Percentiles rank a stretch among this genome's conserved stretches.
phyloP scores from a whole-genome alignment of 1,140 invertebrate species.

The Sipha flava region DNA sequence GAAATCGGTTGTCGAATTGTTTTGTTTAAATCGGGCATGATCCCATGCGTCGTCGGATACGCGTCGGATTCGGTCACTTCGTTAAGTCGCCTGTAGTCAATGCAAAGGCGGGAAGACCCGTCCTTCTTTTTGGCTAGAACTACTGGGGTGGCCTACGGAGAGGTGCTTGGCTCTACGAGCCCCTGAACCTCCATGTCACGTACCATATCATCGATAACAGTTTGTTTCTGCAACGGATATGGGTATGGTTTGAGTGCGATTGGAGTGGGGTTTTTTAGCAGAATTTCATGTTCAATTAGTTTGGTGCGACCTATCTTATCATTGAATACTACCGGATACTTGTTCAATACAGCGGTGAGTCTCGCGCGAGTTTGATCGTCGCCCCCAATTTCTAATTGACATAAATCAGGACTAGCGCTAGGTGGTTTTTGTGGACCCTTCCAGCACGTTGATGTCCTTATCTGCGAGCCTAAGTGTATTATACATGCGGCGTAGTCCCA shows the following conservation, averaged over 20 bases:
- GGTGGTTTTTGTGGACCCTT: not conserved
- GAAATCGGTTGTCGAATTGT: not conserved
- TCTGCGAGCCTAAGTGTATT: not conserved
- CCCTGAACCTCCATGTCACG: not conserved
- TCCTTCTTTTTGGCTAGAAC: not conserved
- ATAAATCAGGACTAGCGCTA: not conserved
- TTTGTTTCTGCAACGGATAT: not conserved
- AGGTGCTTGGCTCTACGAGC: not conserved
- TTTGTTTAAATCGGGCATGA: not conserved
- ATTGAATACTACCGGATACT: not conserved
- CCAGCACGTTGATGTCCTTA: not conserved
- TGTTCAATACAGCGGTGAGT: not conserved
- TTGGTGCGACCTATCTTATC: not conserved
- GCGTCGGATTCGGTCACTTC: not conserved
- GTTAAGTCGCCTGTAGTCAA: not conserved
- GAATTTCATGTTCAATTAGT: not conserved
- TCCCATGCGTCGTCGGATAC: no score
- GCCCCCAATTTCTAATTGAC: not conserved
- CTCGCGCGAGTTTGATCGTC: not conserved
- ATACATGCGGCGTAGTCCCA: not conserved
- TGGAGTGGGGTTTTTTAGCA: not conserved
- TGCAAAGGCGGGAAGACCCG: not conserved
- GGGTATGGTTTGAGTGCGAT: not conserved
- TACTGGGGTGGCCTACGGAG: not conserved
- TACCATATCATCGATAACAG: not conserved